A percentile compares a stretch with the other conserved stretches of the same genome.
Evolutionary conservation across 1,140 invertebrate genomes (phyloP).

Genomic region (Drosophila sproati): DNA sequence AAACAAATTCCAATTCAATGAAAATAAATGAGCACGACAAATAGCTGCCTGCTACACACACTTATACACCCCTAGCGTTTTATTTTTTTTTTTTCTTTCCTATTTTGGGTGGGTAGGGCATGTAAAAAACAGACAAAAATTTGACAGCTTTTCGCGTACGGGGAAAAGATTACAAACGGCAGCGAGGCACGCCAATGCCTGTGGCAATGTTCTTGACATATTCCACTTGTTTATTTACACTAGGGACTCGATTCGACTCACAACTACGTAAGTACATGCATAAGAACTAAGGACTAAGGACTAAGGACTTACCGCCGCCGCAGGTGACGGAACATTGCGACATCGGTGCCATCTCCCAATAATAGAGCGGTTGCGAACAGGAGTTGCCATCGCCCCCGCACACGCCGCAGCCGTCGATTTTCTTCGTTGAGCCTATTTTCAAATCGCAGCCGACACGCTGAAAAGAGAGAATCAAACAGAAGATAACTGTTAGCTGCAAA

Average conservation of each 20-base stretch:
- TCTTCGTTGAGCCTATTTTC: slow-evolving; percentile 92
- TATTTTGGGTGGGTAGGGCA: slow-evolving; percentile 1
- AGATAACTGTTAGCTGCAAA: not conserved
- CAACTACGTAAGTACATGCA: slow-evolving; percentile 16
- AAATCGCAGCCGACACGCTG: slow-evolving; percentile 96
- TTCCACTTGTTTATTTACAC: slow-evolving; percentile 81
- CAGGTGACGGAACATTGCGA: slow-evolving; percentile 95
- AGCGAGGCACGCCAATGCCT: slow-evolving; percentile 65
- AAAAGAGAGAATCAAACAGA: slow-evolving; percentile 58
- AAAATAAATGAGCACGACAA: slow-evolving; percentile 83
- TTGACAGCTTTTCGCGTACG: slow-evolving; percentile 58
- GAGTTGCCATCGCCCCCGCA: slow-evolving; percentile 95
- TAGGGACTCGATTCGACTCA: slow-evolving; percentile 23
- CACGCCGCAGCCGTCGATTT: slow-evolving; percentile 94
- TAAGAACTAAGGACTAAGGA: slow-evolving; percentile 17
- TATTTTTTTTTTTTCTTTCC: too few relatives aligned
- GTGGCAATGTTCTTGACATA: slow-evolving; percentile 76
- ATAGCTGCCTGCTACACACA: slow-evolving; percentile 47
- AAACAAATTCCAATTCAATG: slow-evolving; percentile 82
- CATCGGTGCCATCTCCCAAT: slow-evolving; percentile 92
- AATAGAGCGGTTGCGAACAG: slow-evolving; percentile 91
- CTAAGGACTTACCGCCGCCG: slow-evolving; percentile 92
- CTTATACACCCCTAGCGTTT: not conserved
- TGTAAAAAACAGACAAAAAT: slow-evolving; percentile 54
- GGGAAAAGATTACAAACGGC: slow-evolving; percentile 67